Evolutionary conservation across 2,113 vertebrate genomes (phyloP), one percentile per base, ranked within the genome.

Genomic region (Strigops habroptila): DNA sequence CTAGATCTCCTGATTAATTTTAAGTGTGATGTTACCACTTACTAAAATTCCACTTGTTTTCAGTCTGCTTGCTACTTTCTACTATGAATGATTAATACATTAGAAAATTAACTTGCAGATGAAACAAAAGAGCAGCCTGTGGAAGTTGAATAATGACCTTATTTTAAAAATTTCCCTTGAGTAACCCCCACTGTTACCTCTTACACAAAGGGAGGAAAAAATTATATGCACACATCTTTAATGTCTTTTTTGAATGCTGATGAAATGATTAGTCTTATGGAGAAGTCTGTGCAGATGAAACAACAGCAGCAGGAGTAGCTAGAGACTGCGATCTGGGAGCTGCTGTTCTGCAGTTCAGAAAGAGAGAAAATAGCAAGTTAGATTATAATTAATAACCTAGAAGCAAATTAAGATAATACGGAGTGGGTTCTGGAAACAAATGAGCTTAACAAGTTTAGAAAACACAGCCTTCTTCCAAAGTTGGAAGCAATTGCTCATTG

Each of bases 21-120:
- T 71, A 83, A 77, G n/a, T 35, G 18, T 73, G 37, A 18, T 88
- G 25, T 80, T 90, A 22, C 37, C 41, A 84, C 39, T 83, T 85
- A 35, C 44, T 69, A 84, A 84, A 51, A 73, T 78, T 86, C 57
- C 85, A 77, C 62, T 53, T 67, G 4, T 82, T 91, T 90, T 91
- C 65, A 35, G 28, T 67, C 73, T 90, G 76, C 53, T 96, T 80
- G 28, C 60, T 93, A 64, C 70, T 88, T 94, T 93, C 35, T 83
- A 70, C 30, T 62, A 64, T 0, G 9, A 85, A 68, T 9, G 0
- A 88, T 83, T 80, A 92, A 90, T 84, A 44, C 31, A 51, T 89
- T 82, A 91, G 70, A 91, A 95, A 97, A 94, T 90, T 81, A 96
- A 86, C 86, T 93, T 88, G 48, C 55, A 95, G 82, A 94, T 94